phyloP scores from a whole-genome alignment of 2,797 vertebrate species.

The Chaenodraco wilsoni region DNA sequence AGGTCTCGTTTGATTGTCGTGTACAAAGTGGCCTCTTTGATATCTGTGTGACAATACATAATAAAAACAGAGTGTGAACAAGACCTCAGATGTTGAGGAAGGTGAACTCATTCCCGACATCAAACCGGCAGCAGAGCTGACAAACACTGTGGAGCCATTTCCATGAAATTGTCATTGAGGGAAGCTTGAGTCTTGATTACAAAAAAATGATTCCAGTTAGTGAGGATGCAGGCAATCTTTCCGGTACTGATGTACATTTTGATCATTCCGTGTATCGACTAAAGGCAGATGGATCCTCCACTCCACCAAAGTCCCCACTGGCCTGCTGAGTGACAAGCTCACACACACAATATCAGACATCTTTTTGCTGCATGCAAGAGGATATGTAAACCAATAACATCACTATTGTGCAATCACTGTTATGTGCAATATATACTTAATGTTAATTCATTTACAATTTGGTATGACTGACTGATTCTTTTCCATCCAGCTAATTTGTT shows the following conservation, averaged over 20 bases:
- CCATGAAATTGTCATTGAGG: constrained; percentile 37
- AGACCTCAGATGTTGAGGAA: constrained; percentile 42
- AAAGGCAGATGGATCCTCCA: constrained; percentile 52
- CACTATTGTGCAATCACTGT: too few species aligned
- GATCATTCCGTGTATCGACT: constrained; percentile 40
- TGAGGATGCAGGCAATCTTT: constrained; percentile 45
- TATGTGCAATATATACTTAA: too few species aligned
- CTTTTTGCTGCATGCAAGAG: constrained; percentile 19
- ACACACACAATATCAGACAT: constrained; percentile 5
- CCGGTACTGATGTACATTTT: constrained; percentile 47
- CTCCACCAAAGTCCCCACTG: constrained; percentile 4
- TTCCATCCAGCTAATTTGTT: constrained; percentile 23
- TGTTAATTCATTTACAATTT: too few species aligned
- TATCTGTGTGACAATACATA: constrained; percentile 2
- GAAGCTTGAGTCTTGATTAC: constrained; percentile 17
- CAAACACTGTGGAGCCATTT: background rate
- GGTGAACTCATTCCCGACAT: constrained; percentile 35
- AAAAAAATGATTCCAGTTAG: constrained; percentile 1
- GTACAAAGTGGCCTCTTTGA: background rate
- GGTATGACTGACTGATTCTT: background rate
- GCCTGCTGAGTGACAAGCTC: constrained; percentile 23
- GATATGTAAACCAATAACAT: background rate
- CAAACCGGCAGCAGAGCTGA: constrained; percentile 33
- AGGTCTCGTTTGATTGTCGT: background rate
- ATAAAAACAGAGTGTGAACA: background rate